Base-by-base conservation (phyloP, 2,797 vertebrate species). In the Centroberyx gerrardi region DNA sequence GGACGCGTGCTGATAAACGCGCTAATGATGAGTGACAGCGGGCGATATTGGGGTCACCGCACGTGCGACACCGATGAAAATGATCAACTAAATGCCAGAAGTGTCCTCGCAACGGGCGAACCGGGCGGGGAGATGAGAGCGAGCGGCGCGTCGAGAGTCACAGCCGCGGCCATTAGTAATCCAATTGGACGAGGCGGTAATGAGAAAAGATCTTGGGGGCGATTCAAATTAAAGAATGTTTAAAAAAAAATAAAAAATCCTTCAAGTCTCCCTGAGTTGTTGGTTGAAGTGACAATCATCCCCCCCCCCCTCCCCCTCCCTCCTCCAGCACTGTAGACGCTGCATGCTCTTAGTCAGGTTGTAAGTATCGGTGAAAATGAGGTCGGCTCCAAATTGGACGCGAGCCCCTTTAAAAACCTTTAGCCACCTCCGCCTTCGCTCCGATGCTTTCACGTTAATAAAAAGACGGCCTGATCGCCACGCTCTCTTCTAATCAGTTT, bases 71-170 rank as follows among this genome's bases (percentile, higher is more conserved):
- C 93, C 88, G 94, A 94, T 93, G 95, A 93, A 95, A 95, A 95
- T 90, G 94, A 96, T 94, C 92, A 93, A 92, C 93, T 91, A 90
- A 94, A 93, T 89, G 94, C 94, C 96, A 96, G 95, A 95, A 94
- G 95, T 90, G 96, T 93, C 94, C 93, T 60, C 56, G 87, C 83
- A 62, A 76, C 48, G 71, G 89, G 74, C 10, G 80, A 60, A 66
- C 31, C 1, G 62, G 83, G 64, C 55, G 51, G 88, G 72, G 87
- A 83, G 93, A 89, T 70, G 84, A 88, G 86, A 87, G 49, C 62
- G 85, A 88, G 89, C 69, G 78, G 90, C 81, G 88, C 86, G 84
- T 84, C 5, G 31, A 87, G 80, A 84, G 88, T 91, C 92, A 85
- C 62, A 78, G 91, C 87, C 82, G 46, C 31, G 83, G 90, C 91